phyloP scores from a whole-genome alignment of 2,113 vertebrate genomes.

The Nesospiza acunhae region DNA sequence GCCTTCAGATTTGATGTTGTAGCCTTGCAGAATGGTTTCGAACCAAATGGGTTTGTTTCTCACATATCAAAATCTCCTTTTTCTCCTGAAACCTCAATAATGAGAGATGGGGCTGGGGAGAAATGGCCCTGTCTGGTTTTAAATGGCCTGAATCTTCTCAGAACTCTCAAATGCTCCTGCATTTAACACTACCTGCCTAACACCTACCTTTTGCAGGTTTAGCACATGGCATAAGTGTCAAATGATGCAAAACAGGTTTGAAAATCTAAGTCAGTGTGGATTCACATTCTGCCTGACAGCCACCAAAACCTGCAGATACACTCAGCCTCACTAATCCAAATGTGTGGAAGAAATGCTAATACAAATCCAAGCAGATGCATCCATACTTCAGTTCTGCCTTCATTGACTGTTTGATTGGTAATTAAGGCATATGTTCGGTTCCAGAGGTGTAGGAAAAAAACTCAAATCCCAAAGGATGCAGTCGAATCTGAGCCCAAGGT shows the following conservation, averaged over 20 bases:
- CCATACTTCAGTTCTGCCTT: not conserved
- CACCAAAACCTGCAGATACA: not conserved
- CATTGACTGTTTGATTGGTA: constrained; percentile 35
- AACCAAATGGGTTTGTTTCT: not conserved
- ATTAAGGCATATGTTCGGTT: constrained; percentile 49
- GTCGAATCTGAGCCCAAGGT: constrained; percentile 25
- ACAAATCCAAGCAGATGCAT: not conserved
- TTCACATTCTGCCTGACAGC: not conserved
- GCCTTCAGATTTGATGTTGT: not conserved
- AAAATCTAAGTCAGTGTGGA: not conserved
- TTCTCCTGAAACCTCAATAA: not conserved
- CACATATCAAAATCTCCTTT: not conserved
- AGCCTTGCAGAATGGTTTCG: not conserved
- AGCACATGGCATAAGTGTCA: not conserved
- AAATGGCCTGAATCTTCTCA: not conserved
- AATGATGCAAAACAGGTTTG: rapidly evolving
- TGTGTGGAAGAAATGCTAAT: not conserved
- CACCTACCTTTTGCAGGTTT: not conserved
- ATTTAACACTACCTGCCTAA: not conserved
- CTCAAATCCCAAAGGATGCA: not conserved
- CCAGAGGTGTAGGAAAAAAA: not conserved
- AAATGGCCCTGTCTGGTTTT: not conserved
- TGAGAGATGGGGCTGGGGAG: not conserved
- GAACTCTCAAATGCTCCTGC: not conserved
- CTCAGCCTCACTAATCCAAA: not conserved